These are phyloP conservation scores for Vanessa cardui DNA, from an alignment of 2,888 invertebrate genomes.

Conservation along the genomic window DNA sequence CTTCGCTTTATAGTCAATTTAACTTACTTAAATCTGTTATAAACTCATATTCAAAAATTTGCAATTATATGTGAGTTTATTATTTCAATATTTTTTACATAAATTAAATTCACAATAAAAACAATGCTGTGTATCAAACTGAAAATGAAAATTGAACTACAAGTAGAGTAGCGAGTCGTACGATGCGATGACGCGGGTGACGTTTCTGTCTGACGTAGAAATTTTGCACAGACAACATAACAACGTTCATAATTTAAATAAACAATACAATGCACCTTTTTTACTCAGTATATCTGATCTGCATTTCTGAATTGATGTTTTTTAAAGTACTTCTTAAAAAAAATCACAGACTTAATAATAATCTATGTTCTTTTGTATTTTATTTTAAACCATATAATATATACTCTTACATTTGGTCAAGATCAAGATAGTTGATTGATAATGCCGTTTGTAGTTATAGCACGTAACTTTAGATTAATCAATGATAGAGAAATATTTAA, in stretches of 20 bases:
- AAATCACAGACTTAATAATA: too few species aligned
- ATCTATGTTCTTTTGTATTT: too few species aligned
- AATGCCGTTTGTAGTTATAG: too few species aligned
- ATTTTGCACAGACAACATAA: slow-evolving; percentile 11
- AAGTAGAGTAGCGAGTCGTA: slow-evolving; percentile 49
- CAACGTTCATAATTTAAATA: background rate
- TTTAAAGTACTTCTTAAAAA: too few species aligned
- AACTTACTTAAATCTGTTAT: slow-evolving; percentile 63
- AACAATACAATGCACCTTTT: background rate
- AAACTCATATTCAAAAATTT: slow-evolving; percentile 58
- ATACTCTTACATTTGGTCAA: too few species aligned
- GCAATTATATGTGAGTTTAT: background rate
- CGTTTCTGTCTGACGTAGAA: slow-evolving; percentile 25
- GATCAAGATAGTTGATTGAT: too few species aligned
- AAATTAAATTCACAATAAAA: slow-evolving; percentile 45
- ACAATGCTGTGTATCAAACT: slow-evolving; percentile 51
- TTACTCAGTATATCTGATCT: too few species aligned
- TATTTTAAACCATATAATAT: too few species aligned
- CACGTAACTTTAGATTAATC: too few species aligned
- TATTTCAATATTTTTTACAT: slow-evolving; percentile 53
- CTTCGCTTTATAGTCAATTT: slow-evolving; percentile 43
- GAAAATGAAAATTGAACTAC: slow-evolving; percentile 61
- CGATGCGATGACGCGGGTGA: slow-evolving; percentile 43
- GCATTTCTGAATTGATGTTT: too few species aligned
- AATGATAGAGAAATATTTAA: too few species aligned